Evolutionary conservation across 2,113 vertebrate genomes (phyloP).

Genomic region (Caretta caretta): DNA sequence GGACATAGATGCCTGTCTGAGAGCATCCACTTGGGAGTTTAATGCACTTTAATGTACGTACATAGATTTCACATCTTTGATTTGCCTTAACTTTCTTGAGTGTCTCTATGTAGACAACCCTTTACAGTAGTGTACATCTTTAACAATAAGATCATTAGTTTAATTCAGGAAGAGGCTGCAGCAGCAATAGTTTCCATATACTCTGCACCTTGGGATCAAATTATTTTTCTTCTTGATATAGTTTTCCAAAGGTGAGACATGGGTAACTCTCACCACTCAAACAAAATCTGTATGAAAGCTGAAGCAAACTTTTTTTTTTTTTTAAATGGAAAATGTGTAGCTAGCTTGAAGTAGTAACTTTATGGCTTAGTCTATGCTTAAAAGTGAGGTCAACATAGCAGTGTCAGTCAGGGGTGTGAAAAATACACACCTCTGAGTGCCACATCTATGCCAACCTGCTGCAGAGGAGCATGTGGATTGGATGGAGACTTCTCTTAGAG

Average conservation of each 20-base stretch:
- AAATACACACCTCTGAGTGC: too few species aligned
- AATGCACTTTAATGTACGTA: background rate
- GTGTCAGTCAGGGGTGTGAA: too few species aligned
- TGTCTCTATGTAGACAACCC: background rate
- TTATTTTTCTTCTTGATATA: background rate
- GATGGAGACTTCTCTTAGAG: too few species aligned
- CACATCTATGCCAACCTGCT: too few species aligned
- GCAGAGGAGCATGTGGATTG: too few species aligned
- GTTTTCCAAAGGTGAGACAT: background rate
- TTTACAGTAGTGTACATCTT: background rate
- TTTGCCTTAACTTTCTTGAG: background rate
- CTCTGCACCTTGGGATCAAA: background rate
- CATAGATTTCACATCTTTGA: background rate
- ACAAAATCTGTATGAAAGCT: background rate
- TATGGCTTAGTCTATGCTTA: background rate
- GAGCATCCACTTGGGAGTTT: too few species aligned
- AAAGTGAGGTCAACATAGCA: too few species aligned
- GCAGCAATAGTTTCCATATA: background rate
- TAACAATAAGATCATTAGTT: background rate
- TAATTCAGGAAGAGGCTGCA: background rate
- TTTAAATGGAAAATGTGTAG: background rate
- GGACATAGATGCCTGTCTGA: background rate
- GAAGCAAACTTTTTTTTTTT: background rate
- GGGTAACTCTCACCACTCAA: background rate
- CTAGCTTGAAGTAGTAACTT: background rate